Conservation (phyloP, 2,797 vertebrate genomes). For the Chrysolophus pictus region DNA sequence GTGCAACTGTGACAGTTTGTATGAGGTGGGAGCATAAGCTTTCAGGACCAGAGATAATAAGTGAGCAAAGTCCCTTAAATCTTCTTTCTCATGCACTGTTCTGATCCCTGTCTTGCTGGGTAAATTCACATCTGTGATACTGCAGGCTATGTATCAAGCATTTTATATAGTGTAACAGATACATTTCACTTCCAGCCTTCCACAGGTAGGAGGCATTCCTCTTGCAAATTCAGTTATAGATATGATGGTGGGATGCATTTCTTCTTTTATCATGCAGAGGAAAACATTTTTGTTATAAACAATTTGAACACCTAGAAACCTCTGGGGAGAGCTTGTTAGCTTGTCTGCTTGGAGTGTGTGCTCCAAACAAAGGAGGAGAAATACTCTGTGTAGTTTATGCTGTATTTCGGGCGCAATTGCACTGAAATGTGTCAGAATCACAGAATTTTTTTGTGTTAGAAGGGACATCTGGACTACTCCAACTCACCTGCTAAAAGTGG, state of each 20-base stretch:
- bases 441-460: not conserved
- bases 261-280: not conserved
- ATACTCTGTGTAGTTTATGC: not conserved
- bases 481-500: not conserved
- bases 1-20: not conserved
- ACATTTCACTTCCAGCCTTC: not conserved
- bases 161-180: not conserved
- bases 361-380: not conserved
- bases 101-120: not conserved
- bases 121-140: not conserved
- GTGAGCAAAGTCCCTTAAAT: not conserved
- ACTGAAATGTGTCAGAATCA: not conserved
- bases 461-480: not conserved
- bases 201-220: not conserved
- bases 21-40: not conserved
- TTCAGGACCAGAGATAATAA: not conserved
- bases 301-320: not conserved
- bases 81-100: not conserved
- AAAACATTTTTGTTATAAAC: not conserved
- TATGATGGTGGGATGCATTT: not conserved
- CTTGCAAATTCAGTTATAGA: not conserved
- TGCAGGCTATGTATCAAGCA: not conserved
- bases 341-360: not conserved
- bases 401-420: not conserved
- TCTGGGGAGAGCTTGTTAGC: not conserved